Percentiles rank a stretch among this genome's conserved stretches.
Evolutionary conservation across 2,888 invertebrate species (phyloP).

Genomic region (Rambutsinella grinnellia): DNA sequence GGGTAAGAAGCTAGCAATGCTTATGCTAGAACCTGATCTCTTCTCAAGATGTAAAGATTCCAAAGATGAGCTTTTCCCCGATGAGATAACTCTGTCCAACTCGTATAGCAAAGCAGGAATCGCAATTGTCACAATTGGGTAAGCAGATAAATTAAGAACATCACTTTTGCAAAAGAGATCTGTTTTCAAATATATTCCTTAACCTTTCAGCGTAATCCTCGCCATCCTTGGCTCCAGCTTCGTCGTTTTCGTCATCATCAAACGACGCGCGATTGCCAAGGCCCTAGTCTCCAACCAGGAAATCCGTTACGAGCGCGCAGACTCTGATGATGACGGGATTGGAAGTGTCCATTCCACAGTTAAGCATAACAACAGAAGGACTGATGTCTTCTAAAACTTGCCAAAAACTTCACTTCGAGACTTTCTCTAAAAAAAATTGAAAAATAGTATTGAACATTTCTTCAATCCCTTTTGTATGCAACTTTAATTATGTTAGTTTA

Average conservation of each 20-base stretch:
- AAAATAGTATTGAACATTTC: too few relatives aligned
- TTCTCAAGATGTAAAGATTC: slow-evolving; percentile 55
- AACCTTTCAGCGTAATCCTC: slow-evolving; percentile 62
- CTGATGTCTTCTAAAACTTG: slow-evolving; percentile 2
- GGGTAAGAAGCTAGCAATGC: slow-evolving; percentile 34
- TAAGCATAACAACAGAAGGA: slow-evolving; percentile 16
- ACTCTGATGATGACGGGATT: slow-evolving; percentile 61
- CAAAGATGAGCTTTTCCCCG: slow-evolving; percentile 35
- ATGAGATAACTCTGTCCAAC: slow-evolving; percentile 20
- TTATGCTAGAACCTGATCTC: slow-evolving; percentile 48
- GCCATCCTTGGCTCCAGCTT: slow-evolving; percentile 58
- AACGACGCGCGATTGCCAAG: slow-evolving; percentile 63
- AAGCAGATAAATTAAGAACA: slow-evolving; percentile 1
- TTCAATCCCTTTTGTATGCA: too few relatives aligned
- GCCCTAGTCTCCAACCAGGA: slow-evolving; percentile 59
- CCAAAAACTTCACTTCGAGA: too few relatives aligned
- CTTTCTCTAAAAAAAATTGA: too few relatives aligned
- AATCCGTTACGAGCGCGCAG: slow-evolving; percentile 64
- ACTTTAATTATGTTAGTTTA: too few relatives aligned
- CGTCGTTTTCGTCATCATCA: slow-evolving; percentile 59
- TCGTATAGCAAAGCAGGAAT: slow-evolving; percentile 53
- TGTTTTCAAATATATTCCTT: too few relatives aligned
- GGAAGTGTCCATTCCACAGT: slow-evolving; percentile 20
- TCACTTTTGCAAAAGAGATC: neutral
- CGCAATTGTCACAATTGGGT: slow-evolving; percentile 62